Evolutionary conservation across 2,797 vertebrate genomes (phyloP).

Genomic region (Prionace glauca): DNA sequence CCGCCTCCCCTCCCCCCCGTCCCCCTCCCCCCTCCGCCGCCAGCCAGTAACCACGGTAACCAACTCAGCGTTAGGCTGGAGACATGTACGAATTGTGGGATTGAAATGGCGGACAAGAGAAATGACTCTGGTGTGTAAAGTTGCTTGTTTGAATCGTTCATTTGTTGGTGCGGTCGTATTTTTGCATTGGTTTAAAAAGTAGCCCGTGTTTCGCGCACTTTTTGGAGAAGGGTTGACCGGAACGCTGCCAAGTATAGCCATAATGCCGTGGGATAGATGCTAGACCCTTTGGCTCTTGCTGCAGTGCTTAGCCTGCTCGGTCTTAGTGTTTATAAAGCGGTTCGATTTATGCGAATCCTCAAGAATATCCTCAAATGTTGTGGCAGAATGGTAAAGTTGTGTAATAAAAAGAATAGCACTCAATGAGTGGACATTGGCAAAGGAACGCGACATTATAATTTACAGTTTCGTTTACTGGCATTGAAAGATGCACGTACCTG

Average conservation of each 20-base stretch:
- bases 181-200: neutral
- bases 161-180: neutral
- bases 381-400: neutral
- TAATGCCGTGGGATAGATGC: neutral
- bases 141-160: neutral
- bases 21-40: neutral
- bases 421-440: neutral
- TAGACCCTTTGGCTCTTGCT: neutral
- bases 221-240: neutral
- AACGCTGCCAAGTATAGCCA: neutral
- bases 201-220: neutral
- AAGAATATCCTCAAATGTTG: neutral
- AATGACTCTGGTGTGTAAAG: conserved; percentile 24
- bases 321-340: too few species aligned
- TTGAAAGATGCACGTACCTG: neutral
- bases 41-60: conserved; percentile 5
- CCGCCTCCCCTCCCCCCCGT: too few species aligned
- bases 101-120: conserved; percentile 32
- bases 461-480: neutral
- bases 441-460: neutral
- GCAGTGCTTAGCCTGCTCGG: neutral
- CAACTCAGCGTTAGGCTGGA: neutral
- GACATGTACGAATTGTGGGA: conserved; percentile 3
- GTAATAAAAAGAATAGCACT: neutral
- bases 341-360: neutral